phyloP scores from a whole-genome alignment of 2,113 vertebrate species.

The Toxostoma redivivum region DNA sequence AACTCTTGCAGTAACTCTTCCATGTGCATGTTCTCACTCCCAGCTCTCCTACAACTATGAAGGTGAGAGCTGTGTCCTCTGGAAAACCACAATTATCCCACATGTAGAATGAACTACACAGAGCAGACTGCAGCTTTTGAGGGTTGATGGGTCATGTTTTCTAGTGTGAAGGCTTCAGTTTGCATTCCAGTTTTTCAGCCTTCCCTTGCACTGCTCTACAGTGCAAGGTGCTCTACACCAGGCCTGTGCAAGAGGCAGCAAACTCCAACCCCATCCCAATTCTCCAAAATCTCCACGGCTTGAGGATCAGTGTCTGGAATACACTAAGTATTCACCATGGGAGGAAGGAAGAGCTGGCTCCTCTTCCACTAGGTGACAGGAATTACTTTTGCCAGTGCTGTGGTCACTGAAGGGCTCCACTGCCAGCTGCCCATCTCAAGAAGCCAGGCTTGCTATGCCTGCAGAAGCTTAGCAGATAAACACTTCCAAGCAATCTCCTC shows the following conservation, averaged over 20 bases:
- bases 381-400: background rate
- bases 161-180: background rate
- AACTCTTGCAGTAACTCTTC: background rate
- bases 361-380: background rate
- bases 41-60: background rate
- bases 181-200: background rate
- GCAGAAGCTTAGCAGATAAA: background rate
- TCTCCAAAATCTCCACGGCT: rapidly evolving
- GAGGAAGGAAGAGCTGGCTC: background rate
- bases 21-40: rapidly evolving
- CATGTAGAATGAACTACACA: rapidly evolving
- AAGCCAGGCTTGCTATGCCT: background rate
- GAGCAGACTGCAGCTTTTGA: background rate
- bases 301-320: background rate
- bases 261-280: background rate
- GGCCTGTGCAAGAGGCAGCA: background rate
- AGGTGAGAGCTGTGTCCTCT: background rate
- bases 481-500: background rate
- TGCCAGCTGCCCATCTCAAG: background rate
- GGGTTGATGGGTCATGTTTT: background rate
- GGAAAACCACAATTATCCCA: background rate
- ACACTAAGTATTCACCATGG: background rate
- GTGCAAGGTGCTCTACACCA: too few species aligned
- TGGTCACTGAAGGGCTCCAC: background rate
- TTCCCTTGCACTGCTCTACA: background rate